Percentiles rank a stretch among this genome's conserved stretches.
Evolutionary conservation across 2,797 vertebrate species (phyloP).

Genomic region (Tenualosa thibaudeaui): DNA sequence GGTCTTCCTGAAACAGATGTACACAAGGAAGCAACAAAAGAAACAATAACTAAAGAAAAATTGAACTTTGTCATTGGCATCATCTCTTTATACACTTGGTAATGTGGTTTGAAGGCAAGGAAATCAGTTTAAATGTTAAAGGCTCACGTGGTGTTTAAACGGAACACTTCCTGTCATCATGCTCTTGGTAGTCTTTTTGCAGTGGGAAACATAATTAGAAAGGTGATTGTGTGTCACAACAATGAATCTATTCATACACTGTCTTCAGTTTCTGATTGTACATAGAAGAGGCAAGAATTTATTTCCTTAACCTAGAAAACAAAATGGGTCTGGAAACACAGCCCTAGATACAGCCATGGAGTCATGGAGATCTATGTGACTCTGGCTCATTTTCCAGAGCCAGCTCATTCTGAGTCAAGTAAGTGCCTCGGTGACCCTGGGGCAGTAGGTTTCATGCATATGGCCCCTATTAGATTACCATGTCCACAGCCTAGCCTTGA

Average conservation of each 20-base stretch:
- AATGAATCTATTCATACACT: neutral
- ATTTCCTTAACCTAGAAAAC: neutral
- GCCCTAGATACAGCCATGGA: neutral
- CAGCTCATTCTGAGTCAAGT: neutral
- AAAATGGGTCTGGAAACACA: neutral
- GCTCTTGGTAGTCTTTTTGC: neutral
- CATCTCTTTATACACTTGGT: neutral
- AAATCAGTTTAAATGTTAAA: neutral
- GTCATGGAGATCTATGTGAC: neutral
- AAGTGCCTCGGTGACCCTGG: neutral
- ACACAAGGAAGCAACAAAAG: neutral
- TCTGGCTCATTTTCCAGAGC: neutral
- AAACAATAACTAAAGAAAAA: neutral
- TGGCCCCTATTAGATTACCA: neutral
- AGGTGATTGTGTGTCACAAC: neutral
- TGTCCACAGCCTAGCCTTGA: neutral
- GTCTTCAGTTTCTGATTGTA: neutral
- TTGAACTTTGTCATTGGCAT: neutral
- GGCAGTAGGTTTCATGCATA: neutral
- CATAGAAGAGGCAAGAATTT: neutral
- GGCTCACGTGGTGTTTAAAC: neutral
- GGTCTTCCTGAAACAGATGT: slow-evolving; percentile 49
- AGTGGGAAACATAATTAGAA: neutral
- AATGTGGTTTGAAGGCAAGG: neutral
- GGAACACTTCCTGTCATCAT: neutral